A percentile compares a stretch with the other conserved stretches of the same genome.
phyloP scores from a whole-genome alignment of 2,888 invertebrate species.

The Ichneumoninae sp. region DNA sequence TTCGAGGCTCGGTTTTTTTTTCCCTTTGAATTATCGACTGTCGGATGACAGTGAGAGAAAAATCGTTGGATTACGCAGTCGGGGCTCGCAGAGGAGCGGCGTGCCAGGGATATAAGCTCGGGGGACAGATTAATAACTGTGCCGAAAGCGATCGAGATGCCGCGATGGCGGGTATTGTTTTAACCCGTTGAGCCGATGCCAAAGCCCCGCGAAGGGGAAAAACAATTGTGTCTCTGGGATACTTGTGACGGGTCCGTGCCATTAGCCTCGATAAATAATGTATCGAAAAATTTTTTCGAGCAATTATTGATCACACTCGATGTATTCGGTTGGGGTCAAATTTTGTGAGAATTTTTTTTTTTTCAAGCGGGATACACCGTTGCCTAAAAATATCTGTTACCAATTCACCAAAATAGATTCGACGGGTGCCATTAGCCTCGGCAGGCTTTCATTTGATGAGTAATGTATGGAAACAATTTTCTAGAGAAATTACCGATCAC shows the following conservation, averaged over 20 bases:
- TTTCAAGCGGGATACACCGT: too few species aligned
- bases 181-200: neutral
- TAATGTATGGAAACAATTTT: neutral
- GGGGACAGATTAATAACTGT: slow-evolving; percentile 42
- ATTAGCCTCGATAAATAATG: neutral
- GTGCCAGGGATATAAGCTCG: slow-evolving; percentile 21
- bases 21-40: slow-evolving; percentile 78
- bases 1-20: slow-evolving; percentile 57
- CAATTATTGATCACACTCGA: too few species aligned
- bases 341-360: too few species aligned
- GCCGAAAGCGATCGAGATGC: slow-evolving; percentile 18
- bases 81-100: slow-evolving; percentile 20
- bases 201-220: neutral
- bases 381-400: too few species aligned
- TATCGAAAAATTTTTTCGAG: neutral
- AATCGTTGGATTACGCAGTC: slow-evolving; percentile 64
- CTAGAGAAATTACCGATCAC: neutral
- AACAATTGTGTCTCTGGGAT: neutral
- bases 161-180: neutral
- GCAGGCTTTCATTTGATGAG: neutral
- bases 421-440: neutral
- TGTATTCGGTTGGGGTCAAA: too few species aligned
- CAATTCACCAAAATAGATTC: neutral
- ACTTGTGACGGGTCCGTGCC: neutral
- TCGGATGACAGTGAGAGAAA: slow-evolving; percentile 71